Evolutionary conservation across 2,113 vertebrate genomes (phyloP), one percentile per base, ranked within the genome.

Genomic region (Phasianus colchicus): DNA sequence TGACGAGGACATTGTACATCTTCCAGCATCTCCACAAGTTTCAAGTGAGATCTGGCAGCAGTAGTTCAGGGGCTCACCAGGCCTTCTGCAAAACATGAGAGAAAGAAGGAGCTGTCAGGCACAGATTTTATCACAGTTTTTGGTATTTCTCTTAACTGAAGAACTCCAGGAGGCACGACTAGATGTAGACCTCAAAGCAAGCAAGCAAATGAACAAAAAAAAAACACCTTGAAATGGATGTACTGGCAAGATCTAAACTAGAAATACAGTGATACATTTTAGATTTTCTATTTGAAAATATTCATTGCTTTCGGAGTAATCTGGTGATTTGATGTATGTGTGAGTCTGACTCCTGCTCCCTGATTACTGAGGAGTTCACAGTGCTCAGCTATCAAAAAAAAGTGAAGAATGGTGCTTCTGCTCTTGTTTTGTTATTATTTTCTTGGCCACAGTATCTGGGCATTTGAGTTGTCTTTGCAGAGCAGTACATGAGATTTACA

Each of bases 1-100:
- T 42, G 0, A 8, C 3, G 6, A 42, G 16, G 25, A 25, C 2
- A 1, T 9, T 61, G 22, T 57, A 4, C 17, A 73, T 48, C 45
- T 48, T 48, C 48, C 40, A 73, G 32, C 22, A 1, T 3, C 40
- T 50, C 54, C n/a, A 14, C 20, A 48, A 15, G 17, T 36, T 69
- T 79, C 43, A 25, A 5, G 3, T 30, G 36, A 52, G 48, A 30
- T 58, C 9, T 3, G 5, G n/a, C 79, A 32, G 40, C 11, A 32
- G 63, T 20, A 70, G 14, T 50, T 22, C 11, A 64, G 18, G 11
- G 25, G 13, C 14, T 91, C 58, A 21, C 47, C 17, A 71, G 29
- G 30, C 63, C 89, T 65, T 36, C 40, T 7, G 30, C 36, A 80
- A 67, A 73, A 54, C 19, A 6, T 20, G n/a, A 32, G 12, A 55